Evolutionary conservation across 2,888 invertebrate species (phyloP).

Genomic region (Sinopyrophorus schimmeli): DNA sequence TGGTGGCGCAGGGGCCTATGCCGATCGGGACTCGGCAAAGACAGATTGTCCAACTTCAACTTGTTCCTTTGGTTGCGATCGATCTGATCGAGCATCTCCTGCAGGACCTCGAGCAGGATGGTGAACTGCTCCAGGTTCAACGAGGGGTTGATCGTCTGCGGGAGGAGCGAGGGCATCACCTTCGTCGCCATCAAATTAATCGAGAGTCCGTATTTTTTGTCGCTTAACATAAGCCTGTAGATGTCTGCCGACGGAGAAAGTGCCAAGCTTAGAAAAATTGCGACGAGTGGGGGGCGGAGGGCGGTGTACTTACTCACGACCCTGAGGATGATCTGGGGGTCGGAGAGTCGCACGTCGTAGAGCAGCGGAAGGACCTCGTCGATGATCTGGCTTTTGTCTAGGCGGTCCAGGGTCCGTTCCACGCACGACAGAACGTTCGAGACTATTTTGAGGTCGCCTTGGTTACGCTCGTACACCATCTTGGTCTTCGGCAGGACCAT

Average conservation of each 20-base stretch:
- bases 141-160: conserved; percentile 88
- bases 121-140: conserved; percentile 82
- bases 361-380: conserved; percentile 90
- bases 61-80: conserved; percentile 88
- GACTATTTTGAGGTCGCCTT: conserved; percentile 77
- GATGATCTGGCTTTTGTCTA: conserved; percentile 85
- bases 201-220: conserved; percentile 87
- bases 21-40: conserved; percentile 75
- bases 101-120: conserved; percentile 77
- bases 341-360: conserved; percentile 81
- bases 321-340: conserved; percentile 86
- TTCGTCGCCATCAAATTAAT: conserved; percentile 91
- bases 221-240: conserved; percentile 86
- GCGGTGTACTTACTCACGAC: conserved; percentile 85
- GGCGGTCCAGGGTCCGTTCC: conserved; percentile 78
- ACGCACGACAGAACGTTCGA: conserved; percentile 77
- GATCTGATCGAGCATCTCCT: conserved; percentile 90
- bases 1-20: conserved; percentile 77
- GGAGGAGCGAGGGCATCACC: conserved; percentile 90
- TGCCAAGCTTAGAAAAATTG: too few species aligned
- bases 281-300: not conserved
- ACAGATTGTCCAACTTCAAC: conserved; percentile 80
- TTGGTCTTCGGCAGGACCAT: conserved; percentile 85
- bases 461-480: conserved; percentile 76
- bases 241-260: too few species aligned